Base-by-base conservation (phyloP, 2,797 vertebrate species). In the Coregonus sp. region DNA sequence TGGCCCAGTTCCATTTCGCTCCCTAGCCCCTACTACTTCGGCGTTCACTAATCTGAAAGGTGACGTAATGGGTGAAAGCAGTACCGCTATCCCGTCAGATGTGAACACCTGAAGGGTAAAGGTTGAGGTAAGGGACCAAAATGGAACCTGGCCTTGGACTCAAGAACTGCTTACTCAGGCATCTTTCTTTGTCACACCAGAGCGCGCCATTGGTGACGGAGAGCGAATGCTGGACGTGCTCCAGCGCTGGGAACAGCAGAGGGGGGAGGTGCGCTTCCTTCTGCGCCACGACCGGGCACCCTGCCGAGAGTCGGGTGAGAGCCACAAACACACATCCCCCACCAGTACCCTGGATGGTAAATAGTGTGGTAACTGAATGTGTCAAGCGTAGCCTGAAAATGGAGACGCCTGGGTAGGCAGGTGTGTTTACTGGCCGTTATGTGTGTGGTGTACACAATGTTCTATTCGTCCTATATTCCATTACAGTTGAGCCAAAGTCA, bases 221-320 rank as follows among this genome's bases (percentile, higher is more conserved):
- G 98, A 99, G 76, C 94, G 92, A 51, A 97, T 99, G 93, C 82
- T 95, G 81, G 96, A 97, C 74, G 77, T 97, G 75, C 77, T 99
- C 87, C 97, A 97, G 82, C 92, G 92, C 35, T 96, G 95, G 88
- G 96, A 96, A 18, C 93, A 93, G 82, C 96, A 98, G 89, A 94
- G 93, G 75, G 92, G 80, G 0, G 98, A 98, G 82, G 96, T 97
- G 29, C 95, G 94, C 0, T 99, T 97, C 90, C 94, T 96, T 12
- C 94, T 99, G 75, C 95, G 94, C 0, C 97, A 98, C 0, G 96
- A 97, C 0, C 90, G 90, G 3, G 85, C 94, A 6, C 94, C 96
- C 0, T 87, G 88, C 78, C 85, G 89, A 37, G 95, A 95, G 69
- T 61, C 89, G 72, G 96, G 97, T 98, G 33, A 54, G 91, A 52